These are phyloP conservation scores for Cavia porcellus DNA, from an alignment of 2,113 vertebrate species.

Conservation along the genomic window DNA sequence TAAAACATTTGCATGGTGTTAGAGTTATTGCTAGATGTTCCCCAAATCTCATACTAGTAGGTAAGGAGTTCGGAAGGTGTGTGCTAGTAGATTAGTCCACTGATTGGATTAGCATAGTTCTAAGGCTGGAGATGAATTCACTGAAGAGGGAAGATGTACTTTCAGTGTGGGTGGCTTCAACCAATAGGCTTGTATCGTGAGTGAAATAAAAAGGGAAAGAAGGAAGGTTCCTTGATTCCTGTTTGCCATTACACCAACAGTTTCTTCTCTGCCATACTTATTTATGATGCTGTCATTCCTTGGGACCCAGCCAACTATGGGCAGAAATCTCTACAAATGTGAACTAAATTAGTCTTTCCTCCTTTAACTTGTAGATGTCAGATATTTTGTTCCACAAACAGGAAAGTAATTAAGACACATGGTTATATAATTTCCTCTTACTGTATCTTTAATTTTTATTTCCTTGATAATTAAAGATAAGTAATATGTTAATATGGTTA, in stretches of 20 bases:
- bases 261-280: not conserved
- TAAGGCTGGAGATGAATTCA: not conserved
- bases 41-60: not conserved
- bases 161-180: not conserved
- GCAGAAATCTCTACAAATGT: not conserved
- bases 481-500: not conserved
- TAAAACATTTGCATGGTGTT: not conserved
- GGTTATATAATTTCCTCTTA: not conserved
- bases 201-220: not conserved
- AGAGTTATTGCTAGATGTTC: not conserved
- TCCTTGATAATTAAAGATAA: not conserved
- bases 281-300: not conserved
- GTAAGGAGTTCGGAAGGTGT: not conserved
- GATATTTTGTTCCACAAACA: not conserved
- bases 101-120: not conserved
- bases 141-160: not conserved
- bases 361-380: not conserved
- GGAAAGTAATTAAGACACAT: not conserved
- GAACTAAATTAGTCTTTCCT: not conserved
- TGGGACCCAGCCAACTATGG: not conserved
- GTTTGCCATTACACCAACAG: not conserved
- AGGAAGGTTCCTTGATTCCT: not conserved
- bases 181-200: not conserved
- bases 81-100: not conserved
- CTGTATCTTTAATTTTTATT: slow-evolving; percentile 4